These are phyloP conservation scores for Dinothrombium tinctorium DNA, from an alignment of 1,140 invertebrate genomes.

Conservation along the genomic window DNA sequence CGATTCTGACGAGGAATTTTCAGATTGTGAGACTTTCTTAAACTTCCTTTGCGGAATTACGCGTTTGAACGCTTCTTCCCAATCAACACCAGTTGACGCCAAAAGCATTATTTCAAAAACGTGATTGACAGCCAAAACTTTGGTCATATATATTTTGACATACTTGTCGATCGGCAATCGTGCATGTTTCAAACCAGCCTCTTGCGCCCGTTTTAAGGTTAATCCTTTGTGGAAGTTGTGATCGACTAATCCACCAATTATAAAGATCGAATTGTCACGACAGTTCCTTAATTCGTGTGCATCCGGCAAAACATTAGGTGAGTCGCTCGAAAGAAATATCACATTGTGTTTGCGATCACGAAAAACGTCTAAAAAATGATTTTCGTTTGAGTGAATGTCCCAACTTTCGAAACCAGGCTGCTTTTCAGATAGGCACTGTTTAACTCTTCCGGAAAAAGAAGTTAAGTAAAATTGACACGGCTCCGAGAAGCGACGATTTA, in stretches of 20 bases:
- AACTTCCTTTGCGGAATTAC: slow-evolving; percentile 33
- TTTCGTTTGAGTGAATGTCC: slow-evolving; percentile 39
- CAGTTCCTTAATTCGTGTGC: slow-evolving; percentile 39
- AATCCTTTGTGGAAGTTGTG: slow-evolving; percentile 84
- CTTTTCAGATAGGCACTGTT: slow-evolving; percentile 35
- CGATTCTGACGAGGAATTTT: too few species aligned
- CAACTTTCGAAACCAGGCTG: slow-evolving; percentile 65
- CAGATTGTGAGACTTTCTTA: too few species aligned
- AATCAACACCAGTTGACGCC: slow-evolving; percentile 47
- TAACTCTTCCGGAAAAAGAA: slow-evolving; percentile 44
- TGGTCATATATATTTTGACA: slow-evolving; percentile 72
- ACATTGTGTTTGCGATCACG: slow-evolving; percentile 43
- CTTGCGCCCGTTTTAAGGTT: slow-evolving; percentile 50
- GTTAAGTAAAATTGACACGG: slow-evolving; percentile 72
- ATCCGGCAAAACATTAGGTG: slow-evolving; percentile 46
- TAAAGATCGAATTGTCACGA: slow-evolving; percentile 37
- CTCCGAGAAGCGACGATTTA: slow-evolving; percentile 46
- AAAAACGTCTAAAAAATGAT: slow-evolving; percentile 4
- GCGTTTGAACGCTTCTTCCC: slow-evolving; percentile 58
- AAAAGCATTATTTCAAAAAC: slow-evolving; percentile 74
- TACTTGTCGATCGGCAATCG: slow-evolving; percentile 69
- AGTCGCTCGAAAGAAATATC: slow-evolving; percentile 83
- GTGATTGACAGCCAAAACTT: slow-evolving; percentile 88
- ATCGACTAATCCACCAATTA: slow-evolving; percentile 92
- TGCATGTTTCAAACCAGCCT: slow-evolving; percentile 53